Conservation (phyloP, 2,797 vertebrate species). For the Onychomys leucogaster region DNA sequence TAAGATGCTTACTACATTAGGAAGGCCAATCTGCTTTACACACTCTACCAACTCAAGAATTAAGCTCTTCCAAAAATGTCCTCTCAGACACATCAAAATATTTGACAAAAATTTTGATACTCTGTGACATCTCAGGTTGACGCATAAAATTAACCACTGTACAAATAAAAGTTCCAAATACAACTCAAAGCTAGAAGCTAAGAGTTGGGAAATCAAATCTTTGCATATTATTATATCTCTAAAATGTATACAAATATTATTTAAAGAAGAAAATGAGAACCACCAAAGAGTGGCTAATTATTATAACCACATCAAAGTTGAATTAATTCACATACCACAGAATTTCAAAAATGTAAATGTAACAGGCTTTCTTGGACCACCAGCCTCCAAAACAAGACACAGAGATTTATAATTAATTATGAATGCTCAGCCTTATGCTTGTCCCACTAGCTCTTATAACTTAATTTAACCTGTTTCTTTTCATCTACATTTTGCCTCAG, state of each 20-base stretch:
- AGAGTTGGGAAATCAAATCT: slow-evolving; percentile 15
- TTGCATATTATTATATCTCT: not conserved
- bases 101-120: slow-evolving; percentile 26
- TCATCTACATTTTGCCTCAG: not conserved
- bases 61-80: not conserved
- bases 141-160: slow-evolving; percentile 3
- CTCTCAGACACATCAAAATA: not conserved
- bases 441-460: not conserved
- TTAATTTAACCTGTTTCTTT: not conserved
- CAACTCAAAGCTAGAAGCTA: not conserved
- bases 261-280: slow-evolving; percentile 49
- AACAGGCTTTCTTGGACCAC: not conserved
- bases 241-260: slow-evolving; percentile 31
- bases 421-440: not conserved
- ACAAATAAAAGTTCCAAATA: slow-evolving; percentile 49
- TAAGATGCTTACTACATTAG: not conserved
- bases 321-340: slow-evolving; percentile 29
- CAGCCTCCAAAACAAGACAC: not conserved
- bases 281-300: not conserved
- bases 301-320: not conserved
- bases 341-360: slow-evolving; percentile 24
- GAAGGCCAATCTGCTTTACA: not conserved
- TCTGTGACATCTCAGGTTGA: not conserved
- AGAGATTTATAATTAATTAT: not conserved
- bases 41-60: not conserved